phyloP scores from a whole-genome alignment of 2,797 vertebrate genomes.

The Cuculus canorus region DNA sequence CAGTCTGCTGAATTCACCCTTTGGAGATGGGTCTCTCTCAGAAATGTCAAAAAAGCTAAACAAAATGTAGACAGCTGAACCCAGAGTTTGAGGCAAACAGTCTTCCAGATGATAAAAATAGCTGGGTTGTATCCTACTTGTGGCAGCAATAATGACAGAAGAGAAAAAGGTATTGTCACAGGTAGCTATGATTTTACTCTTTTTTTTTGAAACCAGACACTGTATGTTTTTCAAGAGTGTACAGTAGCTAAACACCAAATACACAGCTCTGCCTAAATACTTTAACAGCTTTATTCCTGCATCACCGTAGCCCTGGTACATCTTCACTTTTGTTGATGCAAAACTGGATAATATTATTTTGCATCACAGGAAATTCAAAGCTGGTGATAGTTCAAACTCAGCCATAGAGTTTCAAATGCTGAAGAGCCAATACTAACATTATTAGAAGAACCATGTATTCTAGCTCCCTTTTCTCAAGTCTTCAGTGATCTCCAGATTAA shows the following conservation, averaged over 20 bases:
- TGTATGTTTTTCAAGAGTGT: not conserved
- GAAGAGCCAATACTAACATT: not conserved
- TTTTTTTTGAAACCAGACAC: not conserved
- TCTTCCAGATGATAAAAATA: slow-evolving; percentile 30
- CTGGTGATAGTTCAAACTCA: not conserved
- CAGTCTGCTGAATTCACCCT: not conserved
- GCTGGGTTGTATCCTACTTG: not conserved
- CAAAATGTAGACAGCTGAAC: not conserved
- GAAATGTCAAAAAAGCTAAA: slow-evolving; percentile 16
- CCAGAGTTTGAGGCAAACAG: not conserved
- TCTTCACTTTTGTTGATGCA: not conserved
- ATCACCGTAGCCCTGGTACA: not conserved
- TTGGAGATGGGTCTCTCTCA: not conserved
- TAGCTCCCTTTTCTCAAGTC: not conserved
- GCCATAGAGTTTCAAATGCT: not conserved
- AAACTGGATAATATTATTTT: not conserved
- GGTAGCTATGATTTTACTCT: not conserved
- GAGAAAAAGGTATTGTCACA: not conserved
- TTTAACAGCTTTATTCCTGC: not conserved
- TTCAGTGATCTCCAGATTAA: not conserved
- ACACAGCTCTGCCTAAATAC: not conserved
- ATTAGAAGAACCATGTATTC: not conserved
- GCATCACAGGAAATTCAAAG: not conserved
- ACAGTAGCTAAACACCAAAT: not conserved
- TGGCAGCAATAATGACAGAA: not conserved